These are phyloP conservation scores for Hipposideros armiger DNA, from an alignment of 2,113 vertebrate genomes.

Conservation along the genomic window DNA sequence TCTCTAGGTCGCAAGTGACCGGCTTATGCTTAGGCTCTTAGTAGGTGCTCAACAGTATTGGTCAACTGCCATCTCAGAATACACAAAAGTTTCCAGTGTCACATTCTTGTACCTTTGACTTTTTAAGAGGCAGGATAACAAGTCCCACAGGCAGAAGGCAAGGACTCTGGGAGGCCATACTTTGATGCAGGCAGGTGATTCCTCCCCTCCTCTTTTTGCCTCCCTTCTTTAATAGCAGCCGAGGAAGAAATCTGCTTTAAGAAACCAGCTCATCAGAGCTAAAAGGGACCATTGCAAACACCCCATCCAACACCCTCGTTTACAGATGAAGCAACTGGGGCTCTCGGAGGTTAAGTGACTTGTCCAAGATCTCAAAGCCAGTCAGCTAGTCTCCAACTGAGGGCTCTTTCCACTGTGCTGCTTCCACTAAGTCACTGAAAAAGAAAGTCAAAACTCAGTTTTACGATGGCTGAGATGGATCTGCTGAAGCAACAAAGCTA, in stretches of 20 bases:
- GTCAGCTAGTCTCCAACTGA: not conserved
- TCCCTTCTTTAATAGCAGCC: not conserved
- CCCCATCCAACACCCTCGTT: not conserved
- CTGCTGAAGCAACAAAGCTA: not conserved
- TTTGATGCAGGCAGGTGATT: conserved; percentile 17
- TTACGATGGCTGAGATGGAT: not conserved
- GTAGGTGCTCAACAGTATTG: not conserved
- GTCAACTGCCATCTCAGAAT: not conserved
- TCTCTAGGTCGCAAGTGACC: not conserved
- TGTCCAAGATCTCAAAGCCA: conserved; percentile 67
- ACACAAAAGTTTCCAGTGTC: not conserved
- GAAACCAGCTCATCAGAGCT: conserved; percentile 44
- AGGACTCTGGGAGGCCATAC: not conserved
- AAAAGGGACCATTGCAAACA: not conserved
- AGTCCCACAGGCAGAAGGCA: not conserved
- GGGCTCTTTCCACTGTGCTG: not conserved
- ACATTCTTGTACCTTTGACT: not conserved
- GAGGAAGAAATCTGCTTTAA: not conserved
- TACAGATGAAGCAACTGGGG: conserved; percentile 41
- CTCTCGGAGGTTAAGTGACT: conserved; percentile 47
- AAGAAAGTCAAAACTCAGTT: conserved; percentile 43
- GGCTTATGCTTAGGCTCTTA: not conserved
- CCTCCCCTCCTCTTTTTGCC: not conserved
- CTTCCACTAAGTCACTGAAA: not conserved
- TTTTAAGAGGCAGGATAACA: not conserved